Percentiles rank a stretch among this genome's conserved stretches.
These are phyloP conservation scores for Thera britannica DNA, from an alignment of 2,888 invertebrate species.

Conservation along the genomic window DNA sequence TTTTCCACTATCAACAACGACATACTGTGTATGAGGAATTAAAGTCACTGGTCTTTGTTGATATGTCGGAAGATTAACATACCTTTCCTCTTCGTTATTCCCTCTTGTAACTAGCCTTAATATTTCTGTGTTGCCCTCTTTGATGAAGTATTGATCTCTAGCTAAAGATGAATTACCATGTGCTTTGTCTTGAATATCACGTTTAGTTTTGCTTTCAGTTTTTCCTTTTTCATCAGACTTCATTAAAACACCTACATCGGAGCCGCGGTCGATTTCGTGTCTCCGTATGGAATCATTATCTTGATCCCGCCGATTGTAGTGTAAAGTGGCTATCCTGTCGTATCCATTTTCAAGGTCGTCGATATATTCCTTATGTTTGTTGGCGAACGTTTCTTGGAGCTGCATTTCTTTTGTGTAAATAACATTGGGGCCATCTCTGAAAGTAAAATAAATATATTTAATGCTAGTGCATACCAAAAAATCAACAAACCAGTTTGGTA, in stretches of 20 bases:
- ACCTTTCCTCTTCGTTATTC: conserved; percentile 87
- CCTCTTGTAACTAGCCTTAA: conserved; percentile 91
- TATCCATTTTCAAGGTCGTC: conserved; percentile 86
- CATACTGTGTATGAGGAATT: conserved; percentile 85
- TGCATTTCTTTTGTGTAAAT: conserved; percentile 85
- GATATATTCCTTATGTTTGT: conserved; percentile 84
- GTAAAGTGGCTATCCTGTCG: conserved; percentile 79
- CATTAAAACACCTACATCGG: conserved; percentile 84
- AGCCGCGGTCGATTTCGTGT: conserved; percentile 91
- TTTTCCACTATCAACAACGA: conserved; percentile 91
- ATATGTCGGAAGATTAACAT: conserved; percentile 83
- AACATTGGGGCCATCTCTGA: conserved; percentile 82
- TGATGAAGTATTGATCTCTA: conserved; percentile 90
- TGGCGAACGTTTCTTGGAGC: conserved; percentile 74
- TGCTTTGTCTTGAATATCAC: conserved; percentile 63
- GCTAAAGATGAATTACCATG: conserved; percentile 73
- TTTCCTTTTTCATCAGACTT: conserved; percentile 73
- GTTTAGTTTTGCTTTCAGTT: conserved; percentile 60
- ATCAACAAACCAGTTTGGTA: too few species aligned
- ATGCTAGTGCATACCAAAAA: neutral
- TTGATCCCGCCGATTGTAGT: conserved; percentile 79
- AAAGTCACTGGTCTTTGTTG: conserved; percentile 83
- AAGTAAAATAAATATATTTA: conserved; percentile 36
- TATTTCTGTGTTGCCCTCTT: conserved; percentile 94
- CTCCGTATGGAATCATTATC: conserved; percentile 90